Conservation (phyloP, 1,140 invertebrate genomes). For the Anoplophora glabripennis region DNA sequence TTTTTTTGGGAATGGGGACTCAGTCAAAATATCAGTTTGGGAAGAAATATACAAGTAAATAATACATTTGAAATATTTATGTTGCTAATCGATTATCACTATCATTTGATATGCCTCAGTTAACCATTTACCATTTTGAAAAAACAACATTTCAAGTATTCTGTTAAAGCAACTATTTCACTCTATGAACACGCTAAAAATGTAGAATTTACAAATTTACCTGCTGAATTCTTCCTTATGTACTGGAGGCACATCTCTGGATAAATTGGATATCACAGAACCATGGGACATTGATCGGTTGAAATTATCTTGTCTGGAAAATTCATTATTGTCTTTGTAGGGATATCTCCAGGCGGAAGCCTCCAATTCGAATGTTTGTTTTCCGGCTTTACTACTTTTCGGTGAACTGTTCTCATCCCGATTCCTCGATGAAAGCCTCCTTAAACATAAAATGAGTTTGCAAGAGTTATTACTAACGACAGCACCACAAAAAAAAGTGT, state of each 20-base stretch:
- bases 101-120: slow-evolving; percentile 4
- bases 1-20: too few relatives aligned
- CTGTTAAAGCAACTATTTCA: too few relatives aligned
- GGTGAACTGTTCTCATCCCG: slow-evolving; percentile 48
- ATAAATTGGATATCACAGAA: slow-evolving; percentile 46
- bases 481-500: too few relatives aligned
- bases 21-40: too few relatives aligned
- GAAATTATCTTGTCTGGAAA: slow-evolving; percentile 30
- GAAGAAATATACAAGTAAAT: background rate
- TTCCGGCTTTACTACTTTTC: slow-evolving; percentile 42
- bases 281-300: slow-evolving; percentile 48
- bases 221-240: slow-evolving; percentile 34
- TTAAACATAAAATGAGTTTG: slow-evolving; percentile 40
- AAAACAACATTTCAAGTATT: too few relatives aligned
- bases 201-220: too few relatives aligned
- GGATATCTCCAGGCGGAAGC: slow-evolving; percentile 52
- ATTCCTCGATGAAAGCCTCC: slow-evolving; percentile 61
- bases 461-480: background rate
- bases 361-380: slow-evolving; percentile 58
- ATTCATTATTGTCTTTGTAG: slow-evolving; percentile 40
- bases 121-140: too few relatives aligned
- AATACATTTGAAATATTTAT: too few relatives aligned
- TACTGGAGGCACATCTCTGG: slow-evolving; percentile 36
- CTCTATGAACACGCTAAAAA: too few relatives aligned
- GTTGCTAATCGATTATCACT: background rate